Base-by-base conservation (phyloP, 2,113 vertebrate genomes). In the Gobio gobio region DNA sequence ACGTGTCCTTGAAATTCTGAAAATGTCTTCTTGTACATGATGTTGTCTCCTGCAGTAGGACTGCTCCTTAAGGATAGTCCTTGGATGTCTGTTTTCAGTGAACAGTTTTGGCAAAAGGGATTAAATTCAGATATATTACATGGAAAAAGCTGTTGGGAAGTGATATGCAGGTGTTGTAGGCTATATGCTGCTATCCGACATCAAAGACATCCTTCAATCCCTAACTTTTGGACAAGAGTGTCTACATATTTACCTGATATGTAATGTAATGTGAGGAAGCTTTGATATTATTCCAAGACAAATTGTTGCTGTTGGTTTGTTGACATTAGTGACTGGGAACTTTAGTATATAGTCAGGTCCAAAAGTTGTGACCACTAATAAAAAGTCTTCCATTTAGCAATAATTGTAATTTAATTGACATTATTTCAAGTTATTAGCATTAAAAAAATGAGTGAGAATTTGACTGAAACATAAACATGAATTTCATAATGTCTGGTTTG, bases 41-140 rank as follows among this genome's bases (percentile, higher is more conserved):
- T 54, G 73, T 73, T 63, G 10, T 80, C 58, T 26, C 24, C 45
- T 33, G 14, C 43, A 22, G 10, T 18, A 61, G 22, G 40, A 24
- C 70, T 73, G 70, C 22, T 43, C 56, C 20, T 66, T 80, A 16
- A 66, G 45, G 10, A 79, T n/a, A 45, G 43, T 66, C 76, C 76
- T 64, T 33, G 26, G 24, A 81, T 81, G 61, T 81, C 61, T 43
- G 58, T 80, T 14, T 49, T 81, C 61, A 33, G 18, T 79, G 47
- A 79, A 33, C 58, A 49, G 78, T 81, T 66, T 81, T 66, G 78
- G 78, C 78, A 66, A 81, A 81, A 81, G 0, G 61, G 61, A 68
- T 81, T 66, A 33, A 16, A 66, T 47, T 81, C 45, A 33, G 45
- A 51, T 26, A 9, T 81, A 26, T 79, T 29, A 79, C 8, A 8